Evolutionary conservation across 2,888 invertebrate genomes (phyloP), one percentile per base, ranked within the genome.

Genomic region (Scaptodrosophila latifasciaeformis): DNA sequence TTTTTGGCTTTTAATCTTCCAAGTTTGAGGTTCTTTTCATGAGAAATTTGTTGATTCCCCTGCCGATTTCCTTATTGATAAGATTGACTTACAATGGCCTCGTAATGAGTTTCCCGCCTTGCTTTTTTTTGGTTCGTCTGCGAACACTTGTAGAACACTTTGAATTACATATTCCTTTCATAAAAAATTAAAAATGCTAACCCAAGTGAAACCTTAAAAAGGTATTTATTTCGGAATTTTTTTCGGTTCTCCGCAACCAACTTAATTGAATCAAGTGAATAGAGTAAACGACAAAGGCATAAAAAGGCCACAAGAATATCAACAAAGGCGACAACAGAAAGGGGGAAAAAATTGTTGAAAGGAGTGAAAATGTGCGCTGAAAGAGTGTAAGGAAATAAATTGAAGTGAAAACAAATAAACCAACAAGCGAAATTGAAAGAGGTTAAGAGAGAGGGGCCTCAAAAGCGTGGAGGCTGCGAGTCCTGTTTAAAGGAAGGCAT

Each of bases 361-460:
- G 58, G 67, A 67, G 67, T 70, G 62, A 69, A 70, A 72, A 76
- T 65, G 55, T 59, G 50, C 62, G 49, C 62, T 10, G 12, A 18
- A 70, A 58, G 62, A 76, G n/a, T n/a, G n/a, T n/a, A 60, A 57
- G 60, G 68, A 70, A 78, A 78, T 62, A 65, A 79, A 63, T 65
- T 68, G 51, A 71, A 76, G 72, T 68, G 68, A 79, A 76, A 76
- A 79, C 72, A 74, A 79, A 79, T 59, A 59, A 39, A n/a, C 57
- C 52, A n/a, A n/a, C n/a, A n/a, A n/a, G n/a, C n/a, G n/a, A n/a
- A n/a, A n/a, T n/a, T n/a, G n/a, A 27, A 6, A 35, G 5, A 30
- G 34, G 42, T 10, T 13, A 9, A 5, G 5, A 30, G 30, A 21
- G 30, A 17, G 40, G 51, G 13, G 19, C 27, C 19, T 13, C 1